phyloP scores from a whole-genome alignment of 2,113 vertebrate species.

The Panurus biarmicus region DNA sequence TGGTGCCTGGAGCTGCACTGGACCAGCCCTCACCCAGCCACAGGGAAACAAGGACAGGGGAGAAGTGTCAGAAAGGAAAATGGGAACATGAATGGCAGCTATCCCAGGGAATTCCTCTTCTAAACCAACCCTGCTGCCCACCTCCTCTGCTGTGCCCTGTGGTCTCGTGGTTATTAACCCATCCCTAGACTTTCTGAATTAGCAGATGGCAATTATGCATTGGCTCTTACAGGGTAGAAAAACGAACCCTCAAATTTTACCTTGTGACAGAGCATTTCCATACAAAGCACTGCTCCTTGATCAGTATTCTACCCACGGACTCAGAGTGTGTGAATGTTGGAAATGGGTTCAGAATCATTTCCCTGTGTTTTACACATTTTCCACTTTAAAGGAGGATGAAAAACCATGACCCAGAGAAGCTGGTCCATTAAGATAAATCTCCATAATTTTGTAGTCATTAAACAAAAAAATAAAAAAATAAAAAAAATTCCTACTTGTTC shows the following conservation, averaged over 20 bases:
- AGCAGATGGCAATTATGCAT: background rate
- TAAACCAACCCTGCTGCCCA: background rate
- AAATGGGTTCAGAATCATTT: background rate
- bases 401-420: background rate
- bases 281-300: background rate
- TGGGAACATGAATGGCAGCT: background rate
- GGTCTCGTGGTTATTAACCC: background rate
- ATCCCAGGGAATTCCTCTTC: background rate
- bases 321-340: background rate
- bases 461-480: background rate
- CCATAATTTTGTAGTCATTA: background rate
- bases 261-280: background rate
- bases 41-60: accelerated
- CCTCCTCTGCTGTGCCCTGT: background rate
- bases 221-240: background rate
- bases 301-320: background rate
- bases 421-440: background rate
- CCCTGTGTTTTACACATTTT: background rate
- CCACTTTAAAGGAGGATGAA: background rate
- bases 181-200: background rate
- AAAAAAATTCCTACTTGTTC: background rate
- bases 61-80: background rate
- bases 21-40: background rate
- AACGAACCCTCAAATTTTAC: background rate
- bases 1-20: background rate